Percentiles rank a stretch among this genome's conserved stretches.
Evolutionary conservation across 2,113 vertebrate genomes (phyloP).

Genomic region (Odocoileus hemionus): DNA sequence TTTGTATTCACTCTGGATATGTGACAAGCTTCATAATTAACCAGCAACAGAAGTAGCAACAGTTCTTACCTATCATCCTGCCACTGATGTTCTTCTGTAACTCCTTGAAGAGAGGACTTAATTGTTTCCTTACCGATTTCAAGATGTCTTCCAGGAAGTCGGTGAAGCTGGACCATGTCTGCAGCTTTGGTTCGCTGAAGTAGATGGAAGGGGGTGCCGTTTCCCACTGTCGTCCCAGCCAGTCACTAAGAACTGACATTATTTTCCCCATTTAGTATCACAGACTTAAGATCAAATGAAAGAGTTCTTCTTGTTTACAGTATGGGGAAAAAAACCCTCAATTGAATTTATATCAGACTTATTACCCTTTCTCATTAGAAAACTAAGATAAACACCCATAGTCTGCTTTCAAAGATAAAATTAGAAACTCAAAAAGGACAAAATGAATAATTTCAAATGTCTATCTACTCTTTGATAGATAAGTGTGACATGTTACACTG

Average conservation of each 20-base stretch:
- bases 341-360: neutral
- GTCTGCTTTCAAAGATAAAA: neutral
- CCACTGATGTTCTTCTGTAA: slow-evolving; percentile 77
- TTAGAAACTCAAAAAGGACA: neutral
- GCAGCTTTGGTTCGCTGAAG: slow-evolving; percentile 79
- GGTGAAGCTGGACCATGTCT: slow-evolving; percentile 82
- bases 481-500: neutral
- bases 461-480: neutral
- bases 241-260: slow-evolving; percentile 86
- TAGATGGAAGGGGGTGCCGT: slow-evolving; percentile 75
- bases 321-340: neutral
- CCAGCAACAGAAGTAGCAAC: neutral
- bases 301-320: neutral
- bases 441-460: neutral
- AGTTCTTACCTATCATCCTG: slow-evolving; percentile 81
- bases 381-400: neutral
- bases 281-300: neutral
- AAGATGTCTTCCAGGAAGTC: slow-evolving; percentile 84
- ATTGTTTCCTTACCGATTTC: slow-evolving; percentile 71
- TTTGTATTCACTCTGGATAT: neutral
- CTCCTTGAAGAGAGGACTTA: slow-evolving; percentile 74
- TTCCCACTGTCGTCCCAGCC: slow-evolving; percentile 69
- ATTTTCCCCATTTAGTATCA: neutral
- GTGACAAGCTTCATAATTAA: neutral
- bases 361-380: neutral